These are phyloP conservation scores for Nasonia vitripennis DNA, from an alignment of 1,140 invertebrate genomes.

Conservation along the genomic window DNA sequence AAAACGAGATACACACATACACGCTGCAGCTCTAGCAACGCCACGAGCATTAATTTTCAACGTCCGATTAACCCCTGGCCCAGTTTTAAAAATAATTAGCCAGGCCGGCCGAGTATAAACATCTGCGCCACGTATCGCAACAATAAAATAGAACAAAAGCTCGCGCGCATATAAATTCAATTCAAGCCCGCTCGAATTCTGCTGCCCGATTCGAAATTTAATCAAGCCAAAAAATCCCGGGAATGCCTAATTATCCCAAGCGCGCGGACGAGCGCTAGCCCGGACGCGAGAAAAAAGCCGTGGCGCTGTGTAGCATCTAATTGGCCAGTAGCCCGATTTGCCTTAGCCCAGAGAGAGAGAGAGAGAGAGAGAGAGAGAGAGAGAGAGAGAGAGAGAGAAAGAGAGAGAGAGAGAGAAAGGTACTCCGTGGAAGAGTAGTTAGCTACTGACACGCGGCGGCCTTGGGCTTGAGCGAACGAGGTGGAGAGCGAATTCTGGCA, in stretches of 20 bases:
- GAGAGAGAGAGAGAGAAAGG: not conserved
- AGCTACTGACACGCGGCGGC: not conserved
- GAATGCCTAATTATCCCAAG: too few relatives aligned
- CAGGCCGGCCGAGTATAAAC: too few relatives aligned
- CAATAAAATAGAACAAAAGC: not conserved
- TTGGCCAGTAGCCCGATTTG: not conserved
- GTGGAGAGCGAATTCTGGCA: not conserved
- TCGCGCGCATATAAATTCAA: not conserved
- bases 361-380: too few relatives aligned
- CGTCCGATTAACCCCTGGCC: not conserved
- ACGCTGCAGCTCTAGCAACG: not conserved
- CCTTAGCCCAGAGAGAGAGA: not conserved
- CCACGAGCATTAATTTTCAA: not conserved
- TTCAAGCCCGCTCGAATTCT: not conserved
- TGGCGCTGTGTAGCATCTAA: not conserved
- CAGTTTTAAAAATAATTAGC: conserved; percentile 5
- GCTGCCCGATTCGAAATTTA: not conserved
- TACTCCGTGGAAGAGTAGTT: not conserved
- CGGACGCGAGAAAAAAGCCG: not conserved
- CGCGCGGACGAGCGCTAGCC: too few relatives aligned
- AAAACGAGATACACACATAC: too few relatives aligned
- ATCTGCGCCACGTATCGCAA: not conserved
- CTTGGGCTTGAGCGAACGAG: not conserved
- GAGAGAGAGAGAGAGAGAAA: not conserved
- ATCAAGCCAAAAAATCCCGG: not conserved